These are phyloP conservation scores for Zaprionus davidi DNA, from an alignment of 1,140 invertebrate genomes.

Conservation along the genomic window DNA sequence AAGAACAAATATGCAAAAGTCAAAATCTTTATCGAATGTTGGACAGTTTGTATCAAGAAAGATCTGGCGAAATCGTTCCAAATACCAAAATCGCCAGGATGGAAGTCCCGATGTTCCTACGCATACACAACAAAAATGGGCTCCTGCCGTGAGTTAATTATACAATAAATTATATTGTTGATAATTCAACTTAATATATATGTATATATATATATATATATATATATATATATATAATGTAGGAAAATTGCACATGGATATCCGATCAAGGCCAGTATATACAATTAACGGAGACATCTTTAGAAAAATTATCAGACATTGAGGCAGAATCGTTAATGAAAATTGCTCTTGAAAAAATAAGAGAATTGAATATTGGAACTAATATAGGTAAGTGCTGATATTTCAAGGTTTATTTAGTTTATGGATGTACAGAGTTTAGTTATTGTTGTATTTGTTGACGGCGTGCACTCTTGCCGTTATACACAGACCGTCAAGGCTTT, in stretches of 20 bases:
- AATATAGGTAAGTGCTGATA: conserved; percentile 84
- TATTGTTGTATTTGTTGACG: too few relatives aligned
- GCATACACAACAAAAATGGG: conserved; percentile 85
- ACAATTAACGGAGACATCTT: conserved; percentile 88
- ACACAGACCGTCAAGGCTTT: too few relatives aligned
- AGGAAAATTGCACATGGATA: conserved; percentile 94
- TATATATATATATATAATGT: not conserved
- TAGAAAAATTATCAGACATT: conserved; percentile 91
- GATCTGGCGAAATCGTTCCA: conserved; percentile 92
- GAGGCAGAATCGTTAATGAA: conserved; percentile 92
- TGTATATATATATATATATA: not conserved
- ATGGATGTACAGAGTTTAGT: too few relatives aligned
- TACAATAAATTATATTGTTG: not conserved
- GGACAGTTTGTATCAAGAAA: conserved; percentile 93
- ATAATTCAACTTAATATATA: not conserved
- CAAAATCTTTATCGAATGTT: conserved; percentile 93
- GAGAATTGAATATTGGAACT: conserved; percentile 93
- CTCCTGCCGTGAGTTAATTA: conserved; percentile 90
- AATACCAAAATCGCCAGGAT: conserved; percentile 88
- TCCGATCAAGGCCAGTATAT: conserved; percentile 91
- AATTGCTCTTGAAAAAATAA: conserved; percentile 93
- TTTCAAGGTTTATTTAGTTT: too few relatives aligned
- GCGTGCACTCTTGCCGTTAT: too few relatives aligned
- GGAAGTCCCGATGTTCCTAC: conserved; percentile 42
- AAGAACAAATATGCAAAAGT: conserved; percentile 91